Conservation (phyloP, 2,888 invertebrate genomes). For the Phragmatobia fuliginosa region DNA sequence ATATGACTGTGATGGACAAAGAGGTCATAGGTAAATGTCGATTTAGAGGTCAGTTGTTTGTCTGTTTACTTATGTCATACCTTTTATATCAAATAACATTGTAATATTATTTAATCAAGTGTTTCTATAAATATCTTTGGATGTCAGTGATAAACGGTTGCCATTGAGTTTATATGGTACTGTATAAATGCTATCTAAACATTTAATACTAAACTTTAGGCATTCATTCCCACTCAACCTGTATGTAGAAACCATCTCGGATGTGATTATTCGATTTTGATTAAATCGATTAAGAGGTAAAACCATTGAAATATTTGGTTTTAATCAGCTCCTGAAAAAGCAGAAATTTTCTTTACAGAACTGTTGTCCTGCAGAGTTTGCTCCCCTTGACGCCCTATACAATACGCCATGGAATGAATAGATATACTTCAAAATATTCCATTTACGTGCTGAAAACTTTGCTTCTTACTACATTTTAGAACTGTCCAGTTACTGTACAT, state of each 20-base stretch:
- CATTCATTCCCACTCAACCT: not conserved
- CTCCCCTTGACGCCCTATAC: no score
- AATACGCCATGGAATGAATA: no score
- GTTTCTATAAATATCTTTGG: not conserved
- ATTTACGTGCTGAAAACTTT: no score
- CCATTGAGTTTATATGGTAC: not conserved
- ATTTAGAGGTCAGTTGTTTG: constrained; percentile 19
- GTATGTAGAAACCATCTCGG: not conserved
- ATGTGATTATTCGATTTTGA: not conserved
- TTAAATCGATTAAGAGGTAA: not conserved
- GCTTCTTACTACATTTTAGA: not conserved
- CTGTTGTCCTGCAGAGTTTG: no score
- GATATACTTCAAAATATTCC: not conserved
- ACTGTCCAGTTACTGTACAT: no score
- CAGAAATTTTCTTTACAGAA: no score
- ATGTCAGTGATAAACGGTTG: not conserved
- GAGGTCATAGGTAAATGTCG: constrained; percentile 50
- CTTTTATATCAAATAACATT: not conserved
- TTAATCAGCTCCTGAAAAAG: no score
- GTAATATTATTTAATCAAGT: not conserved
- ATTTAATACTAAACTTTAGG: not conserved
- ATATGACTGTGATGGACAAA: constrained; percentile 15
- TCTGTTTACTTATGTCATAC: constrained; percentile 2
- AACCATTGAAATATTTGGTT: no score
- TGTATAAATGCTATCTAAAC: not conserved